Percentiles rank a stretch among this genome's conserved stretches.
Evolutionary conservation across 2,113 vertebrate genomes (phyloP).

Genomic region (Colistium nudipinnis): DNA sequence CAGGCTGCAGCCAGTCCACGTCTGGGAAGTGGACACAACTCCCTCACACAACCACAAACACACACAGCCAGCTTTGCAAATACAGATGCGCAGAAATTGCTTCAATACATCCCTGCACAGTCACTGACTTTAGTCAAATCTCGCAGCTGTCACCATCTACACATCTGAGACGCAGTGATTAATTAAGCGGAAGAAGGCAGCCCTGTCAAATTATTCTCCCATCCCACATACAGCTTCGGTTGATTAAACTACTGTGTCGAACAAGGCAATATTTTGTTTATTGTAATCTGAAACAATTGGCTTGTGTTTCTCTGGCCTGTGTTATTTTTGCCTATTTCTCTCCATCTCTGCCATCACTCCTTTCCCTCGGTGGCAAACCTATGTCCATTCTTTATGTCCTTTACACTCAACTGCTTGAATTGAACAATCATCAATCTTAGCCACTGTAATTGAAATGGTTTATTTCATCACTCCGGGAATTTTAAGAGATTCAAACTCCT

Average conservation of each 20-base stretch:
- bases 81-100: conserved; percentile 10
- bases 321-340: conserved; percentile 13
- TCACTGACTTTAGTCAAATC: neutral
- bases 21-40: conserved; percentile 66
- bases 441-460: neutral
- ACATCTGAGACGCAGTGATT: conserved; percentile 14
- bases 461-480: too few relatives aligned
- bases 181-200: conserved; percentile 31
- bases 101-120: conserved; percentile 13
- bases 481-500: neutral
- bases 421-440: neutral
- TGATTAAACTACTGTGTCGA: conserved; percentile 68
- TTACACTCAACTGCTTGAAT: neutral
- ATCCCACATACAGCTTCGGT: conserved; percentile 21
- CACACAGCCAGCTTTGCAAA: neutral
- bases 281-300: conserved; percentile 34
- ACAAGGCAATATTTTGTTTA: conserved; percentile 36
- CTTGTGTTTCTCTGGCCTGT: neutral
- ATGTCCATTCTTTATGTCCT: neutral
- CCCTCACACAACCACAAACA: neutral
- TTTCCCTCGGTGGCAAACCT: neutral
- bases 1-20: conserved; percentile 59
- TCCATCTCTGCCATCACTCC: conserved; percentile 32
- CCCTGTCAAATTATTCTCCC: conserved; percentile 30
- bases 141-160: neutral